These are phyloP conservation scores for Leucoma salicis DNA, from an alignment of 2,888 invertebrate species.

Conservation along the genomic window DNA sequence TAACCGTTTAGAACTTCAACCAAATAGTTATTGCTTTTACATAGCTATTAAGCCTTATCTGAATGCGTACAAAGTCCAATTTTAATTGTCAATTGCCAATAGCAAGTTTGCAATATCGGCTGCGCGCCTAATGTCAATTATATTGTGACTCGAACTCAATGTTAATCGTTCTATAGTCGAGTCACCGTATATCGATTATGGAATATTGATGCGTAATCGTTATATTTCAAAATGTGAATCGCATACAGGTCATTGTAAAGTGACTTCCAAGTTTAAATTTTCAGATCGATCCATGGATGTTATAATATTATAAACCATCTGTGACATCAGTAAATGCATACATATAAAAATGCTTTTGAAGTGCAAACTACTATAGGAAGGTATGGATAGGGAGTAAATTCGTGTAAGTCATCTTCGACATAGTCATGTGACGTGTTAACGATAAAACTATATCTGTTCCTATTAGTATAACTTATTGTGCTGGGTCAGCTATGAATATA, in stretches of 20 bases:
- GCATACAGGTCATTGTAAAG: neutral
- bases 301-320: no score
- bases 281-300: no score
- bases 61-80: conserved; percentile 40
- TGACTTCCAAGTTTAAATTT: neutral
- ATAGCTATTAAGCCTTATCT: conserved; percentile 43
- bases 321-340: neutral
- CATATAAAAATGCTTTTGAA: no score
- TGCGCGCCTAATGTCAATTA: conserved; percentile 53
- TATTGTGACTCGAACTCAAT: conserved; percentile 52
- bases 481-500: no score
- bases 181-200: conserved; percentile 36
- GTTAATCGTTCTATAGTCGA: conserved; percentile 54
- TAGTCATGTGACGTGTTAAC: no score
- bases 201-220: conserved; percentile 30
- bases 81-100: conserved; percentile 39
- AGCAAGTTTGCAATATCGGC: conserved; percentile 27
- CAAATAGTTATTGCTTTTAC: conserved; percentile 51
- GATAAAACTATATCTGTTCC: no score
- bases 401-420: no score
- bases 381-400: no score
- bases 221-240: neutral
- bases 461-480: no score
- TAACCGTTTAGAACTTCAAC: conserved; percentile 51
- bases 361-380: no score